A percentile compares a stretch with the other conserved stretches of the same genome.
These are phyloP conservation scores for Dolomedes plantarius DNA, from an alignment of 2,888 invertebrate species.

Conservation along the genomic window DNA sequence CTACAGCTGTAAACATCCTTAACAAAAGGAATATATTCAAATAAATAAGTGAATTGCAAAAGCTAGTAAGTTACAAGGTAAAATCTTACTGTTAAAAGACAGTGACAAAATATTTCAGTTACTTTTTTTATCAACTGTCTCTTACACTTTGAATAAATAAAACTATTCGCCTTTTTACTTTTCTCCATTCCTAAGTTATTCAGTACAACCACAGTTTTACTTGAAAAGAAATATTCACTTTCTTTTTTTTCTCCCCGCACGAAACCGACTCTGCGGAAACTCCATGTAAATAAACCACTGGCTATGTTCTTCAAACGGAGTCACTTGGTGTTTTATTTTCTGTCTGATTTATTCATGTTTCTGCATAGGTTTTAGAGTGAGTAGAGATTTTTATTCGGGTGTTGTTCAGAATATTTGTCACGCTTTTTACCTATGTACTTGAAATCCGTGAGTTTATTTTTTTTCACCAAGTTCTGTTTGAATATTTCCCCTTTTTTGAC, in stretches of 20 bases:
- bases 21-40: too few relatives aligned
- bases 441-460: neutral
- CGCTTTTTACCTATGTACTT: neutral
- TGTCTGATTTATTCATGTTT: conserved; percentile 8
- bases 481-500: neutral
- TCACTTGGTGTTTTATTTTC: neutral
- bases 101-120: too few relatives aligned
- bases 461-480: neutral
- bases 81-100: too few relatives aligned
- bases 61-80: too few relatives aligned
- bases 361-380: conserved; percentile 10
- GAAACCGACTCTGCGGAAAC: neutral
- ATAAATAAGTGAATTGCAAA: too few relatives aligned
- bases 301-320: neutral
- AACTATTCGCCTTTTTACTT: too few relatives aligned
- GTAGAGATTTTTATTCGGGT: neutral
- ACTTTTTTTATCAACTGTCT: too few relatives aligned
- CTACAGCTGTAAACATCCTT: too few relatives aligned
- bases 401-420: neutral
- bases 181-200: too few relatives aligned
- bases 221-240: neutral
- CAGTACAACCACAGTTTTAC: neutral
- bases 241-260: neutral
- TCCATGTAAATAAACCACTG: conserved; percentile 11
- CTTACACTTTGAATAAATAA: too few relatives aligned